A percentile compares a stretch with the other conserved stretches of the same genome.
Evolutionary conservation across 2,888 invertebrate species (phyloP).

Genomic region (Sisyra terminalis): DNA sequence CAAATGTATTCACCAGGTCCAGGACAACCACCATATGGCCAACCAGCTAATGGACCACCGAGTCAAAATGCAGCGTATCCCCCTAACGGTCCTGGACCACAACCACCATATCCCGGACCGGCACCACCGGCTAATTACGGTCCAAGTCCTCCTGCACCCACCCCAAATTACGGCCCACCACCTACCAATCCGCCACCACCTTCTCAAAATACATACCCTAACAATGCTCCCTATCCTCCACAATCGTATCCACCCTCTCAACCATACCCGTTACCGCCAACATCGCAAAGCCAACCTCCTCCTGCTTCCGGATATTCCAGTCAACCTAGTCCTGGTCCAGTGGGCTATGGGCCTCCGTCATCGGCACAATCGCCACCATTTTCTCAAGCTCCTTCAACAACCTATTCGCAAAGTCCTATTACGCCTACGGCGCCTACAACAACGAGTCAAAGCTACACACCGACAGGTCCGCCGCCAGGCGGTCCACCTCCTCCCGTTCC

Average conservation of each 20-base stretch:
- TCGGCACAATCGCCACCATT: slow-evolving; percentile 45
- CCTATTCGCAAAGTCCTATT: slow-evolving; percentile 25
- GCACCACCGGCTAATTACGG: not conserved
- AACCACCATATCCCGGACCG: slow-evolving; percentile 12
- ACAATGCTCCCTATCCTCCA: slow-evolving; percentile 18
- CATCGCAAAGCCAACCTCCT: slow-evolving; percentile 37
- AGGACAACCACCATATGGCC: slow-evolving; percentile 30
- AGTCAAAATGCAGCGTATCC: slow-evolving; percentile 23
- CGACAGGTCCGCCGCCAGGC: slow-evolving; percentile 32
- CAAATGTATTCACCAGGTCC: slow-evolving; percentile 31
- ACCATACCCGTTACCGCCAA: slow-evolving; percentile 36
- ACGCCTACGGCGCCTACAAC: slow-evolving; percentile 34
- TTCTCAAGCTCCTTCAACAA: slow-evolving; percentile 30
- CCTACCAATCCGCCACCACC: slow-evolving; percentile 17
- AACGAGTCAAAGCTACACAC: slow-evolving; percentile 39
- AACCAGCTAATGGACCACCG: slow-evolving; percentile 20
- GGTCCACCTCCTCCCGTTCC: slow-evolving; percentile 18
- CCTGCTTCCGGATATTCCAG: slow-evolving; percentile 37
- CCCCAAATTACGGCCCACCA: slow-evolving; percentile 18
- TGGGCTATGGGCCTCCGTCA: slow-evolving; percentile 42
- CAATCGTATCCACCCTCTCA: slow-evolving; percentile 30
- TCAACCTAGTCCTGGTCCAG: slow-evolving; percentile 35
- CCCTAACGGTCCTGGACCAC: slow-evolving; percentile 19
- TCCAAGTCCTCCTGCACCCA: slow-evolving; percentile 16
- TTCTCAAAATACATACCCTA: slow-evolving; percentile 30